Evolutionary conservation across 2,113 vertebrate genomes (phyloP).

Genomic region (Pteronura brasiliensis): DNA sequence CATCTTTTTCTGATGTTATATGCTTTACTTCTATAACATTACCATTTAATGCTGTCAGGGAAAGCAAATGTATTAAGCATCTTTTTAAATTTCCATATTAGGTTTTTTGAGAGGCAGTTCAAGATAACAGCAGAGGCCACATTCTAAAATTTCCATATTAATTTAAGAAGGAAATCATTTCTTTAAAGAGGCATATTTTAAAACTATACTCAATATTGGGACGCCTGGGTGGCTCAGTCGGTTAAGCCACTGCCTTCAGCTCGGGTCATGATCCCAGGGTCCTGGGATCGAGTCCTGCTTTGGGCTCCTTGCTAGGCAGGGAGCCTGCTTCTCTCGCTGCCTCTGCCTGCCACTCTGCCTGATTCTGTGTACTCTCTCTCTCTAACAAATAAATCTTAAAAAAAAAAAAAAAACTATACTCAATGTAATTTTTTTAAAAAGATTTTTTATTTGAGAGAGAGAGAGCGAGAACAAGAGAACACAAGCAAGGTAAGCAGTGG

Average conservation of each 20-base stretch:
- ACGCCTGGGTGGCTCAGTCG: too few species aligned
- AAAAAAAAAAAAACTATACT: neutral
- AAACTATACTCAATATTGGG: neutral
- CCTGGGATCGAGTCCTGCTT: too few species aligned
- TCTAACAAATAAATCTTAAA: too few species aligned
- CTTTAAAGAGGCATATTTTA: neutral
- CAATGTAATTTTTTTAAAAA: neutral
- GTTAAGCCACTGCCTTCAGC: too few species aligned
- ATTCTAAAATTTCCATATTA: neutral
- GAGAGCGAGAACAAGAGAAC: neutral
- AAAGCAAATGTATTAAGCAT: neutral
- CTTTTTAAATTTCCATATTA: neutral
- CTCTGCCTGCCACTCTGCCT: too few species aligned
- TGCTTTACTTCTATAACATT: neutral
- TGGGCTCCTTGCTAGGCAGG: too few species aligned
- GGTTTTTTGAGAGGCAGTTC: neutral
- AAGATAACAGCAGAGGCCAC: neutral
- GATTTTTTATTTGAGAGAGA: neutral
- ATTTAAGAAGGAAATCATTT: neutral
- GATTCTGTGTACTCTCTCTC: too few species aligned
- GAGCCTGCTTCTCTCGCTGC: too few species aligned
- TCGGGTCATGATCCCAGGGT: too few species aligned
- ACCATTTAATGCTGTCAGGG: neutral
- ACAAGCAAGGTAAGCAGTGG: neutral
- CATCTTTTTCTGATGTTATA: neutral